Base-by-base conservation (phyloP, 2,888 invertebrate genomes). In the Coleophora flavipennella region DNA sequence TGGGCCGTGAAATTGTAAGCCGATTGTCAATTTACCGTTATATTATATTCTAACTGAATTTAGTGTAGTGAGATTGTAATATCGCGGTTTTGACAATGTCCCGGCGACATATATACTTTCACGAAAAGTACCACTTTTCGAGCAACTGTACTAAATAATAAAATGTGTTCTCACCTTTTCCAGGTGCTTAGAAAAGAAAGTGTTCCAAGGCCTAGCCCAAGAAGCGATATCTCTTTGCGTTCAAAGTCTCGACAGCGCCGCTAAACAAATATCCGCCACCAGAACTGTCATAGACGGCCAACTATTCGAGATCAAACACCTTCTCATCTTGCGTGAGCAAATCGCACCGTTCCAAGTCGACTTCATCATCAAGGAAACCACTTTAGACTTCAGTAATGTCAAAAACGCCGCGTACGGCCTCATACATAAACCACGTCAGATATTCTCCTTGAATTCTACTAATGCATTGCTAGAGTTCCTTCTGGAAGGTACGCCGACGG, bases 331-430 rank as follows among this genome's bases (percentile, higher is more conserved):
- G 1, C 83, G 99, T 13, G 99, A 99, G 67, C 99, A 99, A 74
- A 99, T 99, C 25, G 96, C 98, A 0, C 99, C 99, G 0, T 99
- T 99, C 66, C 96, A 98, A 72, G 95, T 96, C 0, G 98, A 96
- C 63, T 95, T 95, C 54, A 91, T 96, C 0, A 89, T 97, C 0
- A 95, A 94, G 62, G 99, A 99, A 71, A 96, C 96, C 6, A 90
- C 92, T 12, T 73, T 99, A 46, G 99, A 99, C 75, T 97, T 98
- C 57, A 95, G 94, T 51, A 95, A 95, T 68, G 90, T 97, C 38
- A 97, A 92, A 76, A 92, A 90, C 33, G 95, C 95, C 0, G 95
- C 96, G 36, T 90, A 90, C 43, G 91, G 91, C 0, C 64, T 93
- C 1, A 68, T 93, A 1, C 91, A 92, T 45, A 94, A 92, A 55